Conservation (phyloP, 1,140 invertebrate genomes). For the Drosophila trapezifrons region DNA sequence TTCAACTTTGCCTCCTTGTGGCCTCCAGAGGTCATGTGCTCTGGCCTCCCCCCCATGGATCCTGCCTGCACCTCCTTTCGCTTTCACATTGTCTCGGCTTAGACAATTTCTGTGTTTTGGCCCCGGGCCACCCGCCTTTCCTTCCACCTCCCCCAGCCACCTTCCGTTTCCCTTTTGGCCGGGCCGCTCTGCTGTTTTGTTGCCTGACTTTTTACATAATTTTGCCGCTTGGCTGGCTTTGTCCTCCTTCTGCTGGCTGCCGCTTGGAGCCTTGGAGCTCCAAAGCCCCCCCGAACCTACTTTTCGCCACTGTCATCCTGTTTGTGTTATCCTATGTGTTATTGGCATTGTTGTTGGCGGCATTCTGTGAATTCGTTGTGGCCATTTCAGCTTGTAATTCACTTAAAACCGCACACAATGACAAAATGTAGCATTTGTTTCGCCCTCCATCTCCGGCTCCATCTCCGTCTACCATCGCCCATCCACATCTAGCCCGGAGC, state of each 20-base stretch:
- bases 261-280: neutral
- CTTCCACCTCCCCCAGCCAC: neutral
- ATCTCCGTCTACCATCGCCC: neutral
- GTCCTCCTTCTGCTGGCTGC: constrained; percentile 51
- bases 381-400: constrained; percentile 73
- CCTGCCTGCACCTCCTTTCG: constrained; percentile 25
- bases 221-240: constrained; percentile 76
- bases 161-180: constrained; percentile 29
- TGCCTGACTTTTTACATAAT: constrained; percentile 80
- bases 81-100: constrained; percentile 71
- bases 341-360: constrained; percentile 61
- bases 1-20: constrained; percentile 54
- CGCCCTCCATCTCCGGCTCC: constrained; percentile 1
- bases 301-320: constrained; percentile 40
- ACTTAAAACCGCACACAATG: constrained; percentile 75
- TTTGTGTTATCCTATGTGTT: constrained; percentile 56
- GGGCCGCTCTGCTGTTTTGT: constrained; percentile 46
- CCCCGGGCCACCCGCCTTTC: constrained; percentile 16
- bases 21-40: constrained; percentile 60
- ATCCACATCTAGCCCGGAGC: neutral
- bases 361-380: constrained; percentile 62
- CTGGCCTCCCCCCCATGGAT: neutral
- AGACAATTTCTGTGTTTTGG: constrained; percentile 64
- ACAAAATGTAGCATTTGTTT: constrained; percentile 57
- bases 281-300: constrained; percentile 7